phyloP scores from a whole-genome alignment of 2,797 vertebrate genomes.

The Trichosurus vulpecula region DNA sequence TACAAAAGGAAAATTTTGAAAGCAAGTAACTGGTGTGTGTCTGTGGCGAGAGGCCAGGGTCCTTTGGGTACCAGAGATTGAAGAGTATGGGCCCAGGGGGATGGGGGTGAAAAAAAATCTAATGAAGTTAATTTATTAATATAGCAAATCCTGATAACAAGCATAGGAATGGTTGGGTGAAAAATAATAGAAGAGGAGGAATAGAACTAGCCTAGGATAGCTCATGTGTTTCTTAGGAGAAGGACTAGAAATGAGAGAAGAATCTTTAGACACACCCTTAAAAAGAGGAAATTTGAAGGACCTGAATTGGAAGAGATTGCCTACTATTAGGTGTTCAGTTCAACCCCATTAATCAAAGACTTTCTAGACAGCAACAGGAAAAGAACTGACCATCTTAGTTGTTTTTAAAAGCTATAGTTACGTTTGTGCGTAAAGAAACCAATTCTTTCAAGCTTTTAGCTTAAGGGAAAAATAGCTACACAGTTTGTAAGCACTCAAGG shows the following conservation, averaged over 20 bases:
- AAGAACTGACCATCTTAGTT: not conserved
- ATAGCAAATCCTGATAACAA: not conserved
- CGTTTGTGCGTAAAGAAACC: not conserved
- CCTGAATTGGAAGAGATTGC: not conserved
- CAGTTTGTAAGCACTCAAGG: not conserved
- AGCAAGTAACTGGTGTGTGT: not conserved
- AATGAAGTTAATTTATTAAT: not conserved
- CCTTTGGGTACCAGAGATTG: not conserved
- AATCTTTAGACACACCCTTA: not conserved
- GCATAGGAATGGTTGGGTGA: not conserved
- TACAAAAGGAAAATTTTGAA: not conserved
- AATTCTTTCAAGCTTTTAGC: not conserved
- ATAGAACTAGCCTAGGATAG: not conserved
- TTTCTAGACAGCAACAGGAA: not conserved
- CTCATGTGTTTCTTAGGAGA: not conserved
- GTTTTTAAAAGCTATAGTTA: not conserved
- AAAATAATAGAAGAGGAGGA: not conserved
- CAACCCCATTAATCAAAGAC: not conserved
- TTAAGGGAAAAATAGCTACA: not conserved
- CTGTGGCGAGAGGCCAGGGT: not conserved
- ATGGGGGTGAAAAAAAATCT: not conserved
- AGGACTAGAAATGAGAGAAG: constrained; percentile 5
- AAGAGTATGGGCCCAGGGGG: not conserved
- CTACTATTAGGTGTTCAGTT: not conserved
- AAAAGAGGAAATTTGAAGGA: not conserved